phyloP scores from a whole-genome alignment of 2,113 vertebrate species.

The Hemibagrus wyckioides region DNA sequence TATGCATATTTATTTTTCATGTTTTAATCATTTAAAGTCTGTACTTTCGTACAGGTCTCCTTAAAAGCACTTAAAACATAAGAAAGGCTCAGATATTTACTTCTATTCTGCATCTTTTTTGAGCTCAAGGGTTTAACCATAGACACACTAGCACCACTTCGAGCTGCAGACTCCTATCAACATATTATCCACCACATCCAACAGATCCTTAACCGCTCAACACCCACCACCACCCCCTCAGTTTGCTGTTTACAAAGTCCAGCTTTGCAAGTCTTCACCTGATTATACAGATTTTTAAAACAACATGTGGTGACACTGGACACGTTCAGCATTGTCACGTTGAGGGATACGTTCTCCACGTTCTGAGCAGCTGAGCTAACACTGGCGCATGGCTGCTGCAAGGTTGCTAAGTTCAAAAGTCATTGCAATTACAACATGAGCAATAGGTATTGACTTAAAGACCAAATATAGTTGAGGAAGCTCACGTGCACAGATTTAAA shows the following conservation, averaged over 20 bases:
- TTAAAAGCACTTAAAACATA: not conserved
- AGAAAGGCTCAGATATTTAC: not conserved
- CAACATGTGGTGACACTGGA: slow-evolving; percentile 38
- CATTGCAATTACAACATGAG: slow-evolving; percentile 15
- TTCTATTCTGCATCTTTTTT: not conserved
- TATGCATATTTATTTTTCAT: not conserved
- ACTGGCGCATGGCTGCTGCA: slow-evolving; percentile 28
- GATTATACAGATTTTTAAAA: slow-evolving; percentile 50
- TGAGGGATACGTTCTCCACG: not conserved
- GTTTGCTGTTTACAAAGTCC: slow-evolving; percentile 31
- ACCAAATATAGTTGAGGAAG: not conserved
- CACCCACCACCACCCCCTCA: not conserved
- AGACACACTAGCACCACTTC: not conserved
- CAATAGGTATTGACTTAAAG: slow-evolving; percentile 23
- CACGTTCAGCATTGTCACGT: slow-evolving; percentile 36
- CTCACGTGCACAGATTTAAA: not conserved
- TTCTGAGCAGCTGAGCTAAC: slow-evolving; percentile 52
- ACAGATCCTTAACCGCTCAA: not conserved
- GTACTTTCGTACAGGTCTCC: not conserved
- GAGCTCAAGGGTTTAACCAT: not conserved
- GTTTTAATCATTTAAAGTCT: not conserved
- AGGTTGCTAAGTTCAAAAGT: slow-evolving; percentile 38
- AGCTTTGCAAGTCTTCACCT: slow-evolving; percentile 42
- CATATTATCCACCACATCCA: not conserved
- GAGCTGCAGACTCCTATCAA: not conserved